Evolutionary conservation across 2,888 invertebrate species (phyloP).

Genomic region (Paralinhomoeus sp.): DNA sequence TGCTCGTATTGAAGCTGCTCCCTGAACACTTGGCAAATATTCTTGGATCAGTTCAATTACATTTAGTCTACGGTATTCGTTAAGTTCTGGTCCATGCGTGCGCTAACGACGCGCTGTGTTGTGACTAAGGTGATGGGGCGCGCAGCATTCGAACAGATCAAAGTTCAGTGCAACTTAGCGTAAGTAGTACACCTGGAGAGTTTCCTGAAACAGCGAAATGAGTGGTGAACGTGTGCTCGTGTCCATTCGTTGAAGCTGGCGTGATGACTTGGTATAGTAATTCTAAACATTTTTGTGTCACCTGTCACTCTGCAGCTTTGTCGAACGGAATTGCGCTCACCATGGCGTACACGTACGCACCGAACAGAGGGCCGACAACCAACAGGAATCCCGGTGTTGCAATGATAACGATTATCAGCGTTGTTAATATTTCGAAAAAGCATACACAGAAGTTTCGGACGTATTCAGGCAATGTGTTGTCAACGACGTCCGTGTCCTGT

Average conservation of each 20-base stretch:
- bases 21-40: too few relatives aligned
- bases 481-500: background rate
- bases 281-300: constrained; percentile 39
- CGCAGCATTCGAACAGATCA: too few relatives aligned
- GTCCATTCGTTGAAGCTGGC: constrained; percentile 72
- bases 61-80: too few relatives aligned
- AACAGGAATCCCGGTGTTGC: constrained; percentile 19
- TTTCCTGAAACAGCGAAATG: constrained; percentile 86
- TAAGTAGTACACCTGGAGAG: too few relatives aligned
- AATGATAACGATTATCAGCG: constrained; percentile 20
- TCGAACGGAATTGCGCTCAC: constrained; percentile 7
- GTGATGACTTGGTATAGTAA: constrained; percentile 70
- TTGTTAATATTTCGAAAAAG: background rate
- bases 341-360: constrained; percentile 21
- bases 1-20: constrained; percentile 28
- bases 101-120: too few relatives aligned
- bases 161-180: too few relatives aligned
- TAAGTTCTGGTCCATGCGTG: too few relatives aligned
- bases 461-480: background rate
- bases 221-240: constrained; percentile 79
- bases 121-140: too few relatives aligned
- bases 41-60: too few relatives aligned
- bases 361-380: constrained; percentile 18
- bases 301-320: background rate
- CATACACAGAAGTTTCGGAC: background rate